Conservation (phyloP, 2,113 vertebrate species). For the Seriola dumerili region DNA sequence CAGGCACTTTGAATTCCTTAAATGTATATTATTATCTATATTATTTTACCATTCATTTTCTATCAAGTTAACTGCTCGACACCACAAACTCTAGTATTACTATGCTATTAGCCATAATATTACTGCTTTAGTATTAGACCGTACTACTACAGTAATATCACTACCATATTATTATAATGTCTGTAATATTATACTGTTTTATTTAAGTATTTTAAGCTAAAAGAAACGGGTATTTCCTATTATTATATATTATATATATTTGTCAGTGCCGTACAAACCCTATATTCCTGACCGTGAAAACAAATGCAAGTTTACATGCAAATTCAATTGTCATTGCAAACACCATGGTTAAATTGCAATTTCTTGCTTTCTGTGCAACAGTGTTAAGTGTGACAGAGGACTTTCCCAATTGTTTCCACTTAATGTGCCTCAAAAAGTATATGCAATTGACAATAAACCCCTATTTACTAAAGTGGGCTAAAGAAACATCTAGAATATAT, state of each 20-base stretch:
- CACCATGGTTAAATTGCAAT: background rate
- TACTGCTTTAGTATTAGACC: background rate
- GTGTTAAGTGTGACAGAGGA: background rate
- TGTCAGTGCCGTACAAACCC: background rate
- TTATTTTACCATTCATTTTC: background rate
- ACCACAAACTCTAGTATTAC: background rate
- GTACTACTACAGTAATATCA: background rate
- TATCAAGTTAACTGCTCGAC: background rate
- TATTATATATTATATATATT: too few species aligned
- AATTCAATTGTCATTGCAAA: background rate
- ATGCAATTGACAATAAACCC: background rate
- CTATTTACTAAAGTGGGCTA: background rate
- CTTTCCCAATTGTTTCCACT: background rate
- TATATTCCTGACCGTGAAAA: background rate
- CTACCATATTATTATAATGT: background rate
- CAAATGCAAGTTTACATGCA: background rate
- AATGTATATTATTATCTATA: too few species aligned
- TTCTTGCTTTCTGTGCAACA: constrained; percentile 8
- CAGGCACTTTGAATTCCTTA: background rate
- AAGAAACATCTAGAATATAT: background rate
- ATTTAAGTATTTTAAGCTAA: background rate
- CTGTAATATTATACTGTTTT: background rate
- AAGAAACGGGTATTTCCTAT: too few species aligned
- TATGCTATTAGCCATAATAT: background rate
- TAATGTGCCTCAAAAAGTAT: background rate